Percentiles rank a stretch among this genome's conserved stretches.
Evolutionary conservation across 2,113 vertebrate genomes (phyloP).

Genomic region (Sorex fumeus): DNA sequence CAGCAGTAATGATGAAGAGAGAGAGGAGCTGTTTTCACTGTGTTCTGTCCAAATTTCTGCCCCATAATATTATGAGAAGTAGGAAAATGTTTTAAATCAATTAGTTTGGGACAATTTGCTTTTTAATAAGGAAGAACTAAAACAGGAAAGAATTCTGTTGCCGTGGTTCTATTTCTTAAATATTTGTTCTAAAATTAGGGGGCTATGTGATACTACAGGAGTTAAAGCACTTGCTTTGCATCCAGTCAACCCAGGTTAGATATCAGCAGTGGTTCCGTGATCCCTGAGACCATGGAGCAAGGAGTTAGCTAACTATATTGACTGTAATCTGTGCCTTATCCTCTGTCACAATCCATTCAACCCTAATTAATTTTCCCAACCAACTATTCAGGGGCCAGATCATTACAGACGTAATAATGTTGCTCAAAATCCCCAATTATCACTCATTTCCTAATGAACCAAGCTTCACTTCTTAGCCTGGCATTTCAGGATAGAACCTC

Average conservation of each 20-base stretch:
- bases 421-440: not conserved
- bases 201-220: no score
- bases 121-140: no score
- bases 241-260: no score
- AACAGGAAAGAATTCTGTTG: no score
- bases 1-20: not conserved
- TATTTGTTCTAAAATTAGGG: no score
- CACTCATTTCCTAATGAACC: not conserved
- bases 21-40: not conserved
- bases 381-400: not conserved
- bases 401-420: not conserved
- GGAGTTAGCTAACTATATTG: no score
- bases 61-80: constrained; percentile 6
- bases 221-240: no score
- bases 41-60: not conserved
- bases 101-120: not conserved
- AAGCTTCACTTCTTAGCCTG: not conserved
- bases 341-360: not conserved
- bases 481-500: not conserved
- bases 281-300: no score
- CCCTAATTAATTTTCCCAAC: not conserved
- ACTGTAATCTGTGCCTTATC: no score
- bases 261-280: no score
- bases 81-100: not conserved
- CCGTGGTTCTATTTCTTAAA: no score